phyloP scores from a whole-genome alignment of 2,113 vertebrate genomes.

The Dolichotis patagonum region DNA sequence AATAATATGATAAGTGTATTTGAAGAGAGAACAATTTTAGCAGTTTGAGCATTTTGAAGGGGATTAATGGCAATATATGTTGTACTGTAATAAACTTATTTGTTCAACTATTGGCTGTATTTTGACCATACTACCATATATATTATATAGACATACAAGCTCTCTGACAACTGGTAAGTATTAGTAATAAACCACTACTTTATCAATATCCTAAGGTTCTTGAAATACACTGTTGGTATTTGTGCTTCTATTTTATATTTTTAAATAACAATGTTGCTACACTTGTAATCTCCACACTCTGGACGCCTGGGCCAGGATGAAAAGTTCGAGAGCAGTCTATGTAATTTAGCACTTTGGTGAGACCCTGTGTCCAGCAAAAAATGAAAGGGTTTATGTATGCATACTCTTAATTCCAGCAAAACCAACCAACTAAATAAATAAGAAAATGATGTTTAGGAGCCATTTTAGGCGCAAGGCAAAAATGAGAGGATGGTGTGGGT shows the following conservation, averaged over 20 bases:
- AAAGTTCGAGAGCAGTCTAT: not conserved
- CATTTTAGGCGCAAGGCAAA: not conserved
- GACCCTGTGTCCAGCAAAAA: not conserved
- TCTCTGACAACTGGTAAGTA: not conserved
- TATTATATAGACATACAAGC: not conserved
- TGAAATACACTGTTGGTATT: not conserved
- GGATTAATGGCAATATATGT: not conserved
- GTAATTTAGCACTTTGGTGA: not conserved
- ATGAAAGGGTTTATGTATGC: not conserved
- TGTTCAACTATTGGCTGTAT: not conserved
- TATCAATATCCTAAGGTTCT: not conserved
- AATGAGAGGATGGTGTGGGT: not conserved
- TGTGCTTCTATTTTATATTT: not conserved
- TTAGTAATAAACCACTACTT: not conserved
- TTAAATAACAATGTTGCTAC: not conserved
- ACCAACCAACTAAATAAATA: not conserved
- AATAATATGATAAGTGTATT: not conserved
- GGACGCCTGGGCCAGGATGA: not conserved
- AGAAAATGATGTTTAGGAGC: not conserved
- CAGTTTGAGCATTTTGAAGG: not conserved
- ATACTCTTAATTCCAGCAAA: not conserved
- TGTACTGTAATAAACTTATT: not conserved
- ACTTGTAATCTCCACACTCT: not conserved
- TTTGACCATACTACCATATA: not conserved
- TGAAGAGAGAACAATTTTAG: not conserved